Evolutionary conservation across 2,113 vertebrate species (phyloP).

Genomic region (Callionymus lyra): DNA sequence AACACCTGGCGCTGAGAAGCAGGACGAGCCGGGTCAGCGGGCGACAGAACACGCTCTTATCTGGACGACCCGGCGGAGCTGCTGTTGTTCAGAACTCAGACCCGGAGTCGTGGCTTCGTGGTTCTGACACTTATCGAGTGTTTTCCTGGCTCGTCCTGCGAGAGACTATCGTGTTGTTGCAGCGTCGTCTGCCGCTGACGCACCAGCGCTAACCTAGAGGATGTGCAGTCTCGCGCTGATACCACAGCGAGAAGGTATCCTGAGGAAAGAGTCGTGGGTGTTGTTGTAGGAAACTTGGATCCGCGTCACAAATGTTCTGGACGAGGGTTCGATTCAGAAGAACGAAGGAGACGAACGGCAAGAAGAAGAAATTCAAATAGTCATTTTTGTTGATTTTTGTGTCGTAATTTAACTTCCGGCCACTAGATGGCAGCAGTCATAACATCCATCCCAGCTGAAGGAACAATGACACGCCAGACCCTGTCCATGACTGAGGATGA

Average conservation of each 20-base stretch:
- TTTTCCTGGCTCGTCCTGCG: constrained; percentile 51
- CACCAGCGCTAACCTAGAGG: constrained; percentile 44
- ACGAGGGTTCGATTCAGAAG: too few relatives aligned
- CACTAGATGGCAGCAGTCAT: too few relatives aligned
- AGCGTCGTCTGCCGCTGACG: constrained; percentile 53
- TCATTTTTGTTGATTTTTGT: too few relatives aligned
- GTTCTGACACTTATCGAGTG: constrained; percentile 57
- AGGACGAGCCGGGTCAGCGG: constrained; percentile 56
- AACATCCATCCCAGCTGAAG: too few relatives aligned
- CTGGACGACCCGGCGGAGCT: constrained; percentile 38
- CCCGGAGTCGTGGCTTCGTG: too few relatives aligned
- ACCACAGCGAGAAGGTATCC: constrained; percentile 42
- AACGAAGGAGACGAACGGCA: too few relatives aligned
- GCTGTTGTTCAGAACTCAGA: constrained; percentile 32
- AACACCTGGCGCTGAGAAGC: constrained; percentile 63
- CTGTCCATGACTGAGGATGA: too few relatives aligned
- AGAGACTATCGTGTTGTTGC: constrained; percentile 60
- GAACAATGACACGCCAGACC: too few relatives aligned
- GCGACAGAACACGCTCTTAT: constrained; percentile 60
- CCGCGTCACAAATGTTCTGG: too few relatives aligned
- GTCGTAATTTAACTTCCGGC: too few relatives aligned
- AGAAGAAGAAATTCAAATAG: too few relatives aligned
- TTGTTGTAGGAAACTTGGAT: constrained; percentile 16
- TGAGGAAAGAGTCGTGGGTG: constrained; percentile 24
- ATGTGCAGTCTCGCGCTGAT: constrained; percentile 35